Conservation (phyloP, 2,113 vertebrate genomes). For the Eudyptes chrysolophus region DNA sequence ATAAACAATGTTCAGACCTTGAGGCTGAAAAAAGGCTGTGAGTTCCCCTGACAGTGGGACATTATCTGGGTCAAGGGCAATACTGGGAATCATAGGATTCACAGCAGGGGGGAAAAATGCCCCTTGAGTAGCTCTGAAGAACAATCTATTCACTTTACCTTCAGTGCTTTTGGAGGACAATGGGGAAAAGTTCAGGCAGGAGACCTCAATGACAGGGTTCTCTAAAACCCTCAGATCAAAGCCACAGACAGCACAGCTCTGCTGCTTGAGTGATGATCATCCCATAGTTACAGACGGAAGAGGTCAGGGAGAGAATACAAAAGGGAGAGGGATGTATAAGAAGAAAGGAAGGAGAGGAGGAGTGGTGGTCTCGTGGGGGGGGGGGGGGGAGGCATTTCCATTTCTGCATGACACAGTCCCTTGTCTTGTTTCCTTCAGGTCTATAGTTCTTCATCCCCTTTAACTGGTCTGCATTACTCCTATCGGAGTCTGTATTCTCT, state of each 20-base stretch:
- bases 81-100: background rate
- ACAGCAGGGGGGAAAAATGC: background rate
- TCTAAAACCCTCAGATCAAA: background rate
- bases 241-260: background rate
- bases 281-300: background rate
- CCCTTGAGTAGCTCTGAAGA: background rate
- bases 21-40: background rate
- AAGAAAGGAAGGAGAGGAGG: background rate
- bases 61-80: background rate
- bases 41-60: background rate
- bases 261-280: background rate
- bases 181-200: background rate
- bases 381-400: background rate
- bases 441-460: background rate
- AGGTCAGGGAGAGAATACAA: background rate
- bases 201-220: background rate
- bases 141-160: background rate
- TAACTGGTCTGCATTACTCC: background rate
- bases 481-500: background rate
- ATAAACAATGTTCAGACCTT: background rate
- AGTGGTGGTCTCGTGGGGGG: too few relatives aligned
- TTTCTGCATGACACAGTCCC: background rate
- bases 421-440: background rate
- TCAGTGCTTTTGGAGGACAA: background rate
- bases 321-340: background rate